Conservation (phyloP, 2,113 vertebrate genomes). For the Sprattus sprattus region DNA sequence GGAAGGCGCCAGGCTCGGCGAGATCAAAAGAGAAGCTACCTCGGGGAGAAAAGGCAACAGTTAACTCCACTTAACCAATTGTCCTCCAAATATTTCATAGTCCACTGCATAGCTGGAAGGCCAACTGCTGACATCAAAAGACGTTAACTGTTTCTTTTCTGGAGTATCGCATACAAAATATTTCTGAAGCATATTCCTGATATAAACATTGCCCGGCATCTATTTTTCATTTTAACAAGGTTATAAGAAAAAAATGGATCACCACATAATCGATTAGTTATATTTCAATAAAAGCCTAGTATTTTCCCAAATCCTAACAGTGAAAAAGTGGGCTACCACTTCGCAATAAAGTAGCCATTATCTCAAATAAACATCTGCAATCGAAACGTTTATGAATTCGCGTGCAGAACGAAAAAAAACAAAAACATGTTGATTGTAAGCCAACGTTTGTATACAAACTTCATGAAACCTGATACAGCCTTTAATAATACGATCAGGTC, state of each 20-base stretch:
- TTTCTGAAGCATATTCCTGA: neutral
- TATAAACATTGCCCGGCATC: neutral
- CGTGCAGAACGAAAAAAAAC: neutral
- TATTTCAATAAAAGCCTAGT: neutral
- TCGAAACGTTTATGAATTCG: neutral
- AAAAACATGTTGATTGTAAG: neutral
- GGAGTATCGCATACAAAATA: neutral
- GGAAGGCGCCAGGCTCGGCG: constrained; percentile 80
- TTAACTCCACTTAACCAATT: constrained; percentile 80
- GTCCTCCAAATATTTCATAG: constrained; percentile 75
- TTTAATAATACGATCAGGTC: neutral
- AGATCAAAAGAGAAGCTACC: constrained; percentile 79
- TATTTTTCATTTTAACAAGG: too few relatives aligned
- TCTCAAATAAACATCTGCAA: neutral
- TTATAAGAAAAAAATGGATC: neutral
- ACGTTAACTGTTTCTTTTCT: constrained; percentile 63
- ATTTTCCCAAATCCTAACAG: neutral
- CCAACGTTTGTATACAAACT: neutral
- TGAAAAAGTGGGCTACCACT: neutral
- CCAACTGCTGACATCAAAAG: constrained; percentile 51
- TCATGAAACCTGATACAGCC: neutral
- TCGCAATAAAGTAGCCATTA: neutral
- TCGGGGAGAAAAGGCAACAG: constrained; percentile 76
- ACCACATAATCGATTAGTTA: neutral
- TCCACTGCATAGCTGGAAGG: constrained; percentile 63